Conservation (phyloP, 2,797 vertebrate species). For the Spinus olivaceus region DNA sequence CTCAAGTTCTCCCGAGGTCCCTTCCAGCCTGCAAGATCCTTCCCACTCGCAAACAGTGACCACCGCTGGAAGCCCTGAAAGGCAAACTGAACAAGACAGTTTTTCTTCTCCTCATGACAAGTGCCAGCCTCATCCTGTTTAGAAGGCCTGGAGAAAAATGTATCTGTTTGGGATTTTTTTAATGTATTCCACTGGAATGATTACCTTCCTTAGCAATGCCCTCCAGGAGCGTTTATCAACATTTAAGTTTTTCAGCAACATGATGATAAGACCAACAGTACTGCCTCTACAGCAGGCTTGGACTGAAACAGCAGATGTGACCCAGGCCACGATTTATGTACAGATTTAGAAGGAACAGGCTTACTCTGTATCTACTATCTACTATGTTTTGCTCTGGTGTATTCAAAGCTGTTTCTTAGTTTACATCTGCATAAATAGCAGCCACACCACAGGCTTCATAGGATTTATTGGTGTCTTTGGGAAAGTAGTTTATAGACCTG, state of each 20-base stretch:
- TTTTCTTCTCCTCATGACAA: background rate
- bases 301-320: background rate
- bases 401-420: background rate
- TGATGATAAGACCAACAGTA: background rate
- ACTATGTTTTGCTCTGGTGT: background rate
- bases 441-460: background rate
- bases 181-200: background rate
- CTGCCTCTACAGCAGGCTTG: background rate
- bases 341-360: background rate
- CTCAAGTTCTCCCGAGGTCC: background rate
- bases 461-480: background rate
- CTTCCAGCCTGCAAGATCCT: background rate
- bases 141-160: background rate
- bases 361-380: background rate
- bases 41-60: background rate
- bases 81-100: background rate
- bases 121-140: background rate
- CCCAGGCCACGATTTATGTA: background rate
- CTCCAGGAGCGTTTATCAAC: background rate
- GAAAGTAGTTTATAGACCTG: background rate
- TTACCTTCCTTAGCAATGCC: background rate
- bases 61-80: background rate
- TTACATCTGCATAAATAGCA: background rate
- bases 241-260: background rate
- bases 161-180: background rate